Base-by-base conservation (phyloP, 2,797 vertebrate genomes). In the Alcedo atthis region DNA sequence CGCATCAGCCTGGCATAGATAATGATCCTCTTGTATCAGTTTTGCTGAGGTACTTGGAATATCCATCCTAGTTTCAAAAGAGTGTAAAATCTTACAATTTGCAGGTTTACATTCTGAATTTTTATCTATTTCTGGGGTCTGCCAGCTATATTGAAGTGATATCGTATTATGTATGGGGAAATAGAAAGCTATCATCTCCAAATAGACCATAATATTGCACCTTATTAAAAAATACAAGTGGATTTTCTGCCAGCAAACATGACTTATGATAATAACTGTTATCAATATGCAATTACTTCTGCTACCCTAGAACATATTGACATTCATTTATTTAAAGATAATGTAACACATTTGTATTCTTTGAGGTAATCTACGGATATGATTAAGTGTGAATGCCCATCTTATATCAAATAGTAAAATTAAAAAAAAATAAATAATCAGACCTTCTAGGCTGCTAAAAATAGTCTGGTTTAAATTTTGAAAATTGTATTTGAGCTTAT, bases 231-330 rank as follows among this genome's bases (percentile, higher is more conserved):
- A 97, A 93, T 83, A 94, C 59, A 94, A 97, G 94, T 96, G 61
- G 79, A 90, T 97, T 97, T 97, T 97, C 96, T 97, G 95, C 95
- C 83, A 94, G 91, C 93, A 93, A 93, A 93, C 75, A 85, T 95
- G 96, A 97, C 87, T 97, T 97, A 96, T 49, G 69, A 89, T 96
- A 97, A 97, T 96, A 94, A 95, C 96, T 97, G 89, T 96, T 97
- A 98, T 97, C 97, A 97, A 97, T 96, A 97, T 95, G 92, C 95
- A 98, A 97, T 97, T 98, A 97, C 91, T 96, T 97, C 87, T 94
- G 90, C 97, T 98, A 97, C 95, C 92, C 95, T 95, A 77, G 93
- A 97, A 97, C 94, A 96, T 97, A 96, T 61, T 97, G 97, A 95
- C 90, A 97, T 97, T 97, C 96, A 97, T 97, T 97, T 96, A 97